Evolutionary conservation across 2,113 vertebrate genomes (phyloP).

Genomic region (Mystacornis crossleyi): DNA sequence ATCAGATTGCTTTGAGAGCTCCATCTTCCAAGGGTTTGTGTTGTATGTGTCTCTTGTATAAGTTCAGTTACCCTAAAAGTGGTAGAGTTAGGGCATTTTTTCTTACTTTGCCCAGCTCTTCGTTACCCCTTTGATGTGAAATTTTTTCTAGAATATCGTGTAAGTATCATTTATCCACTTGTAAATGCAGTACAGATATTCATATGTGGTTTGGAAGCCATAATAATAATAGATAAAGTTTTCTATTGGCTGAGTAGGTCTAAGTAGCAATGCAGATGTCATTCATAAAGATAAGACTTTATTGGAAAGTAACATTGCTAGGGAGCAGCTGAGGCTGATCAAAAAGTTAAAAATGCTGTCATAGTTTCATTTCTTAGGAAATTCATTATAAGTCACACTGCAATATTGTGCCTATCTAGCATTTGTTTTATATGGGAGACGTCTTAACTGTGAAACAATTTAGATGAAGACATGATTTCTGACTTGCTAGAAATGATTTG

Average conservation of each 20-base stretch:
- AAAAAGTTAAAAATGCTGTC: neutral
- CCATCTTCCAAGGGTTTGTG: neutral
- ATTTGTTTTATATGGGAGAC: neutral
- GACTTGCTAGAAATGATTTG: neutral
- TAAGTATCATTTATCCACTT: neutral
- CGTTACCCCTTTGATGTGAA: neutral
- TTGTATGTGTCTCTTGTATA: neutral
- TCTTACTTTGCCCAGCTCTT: neutral
- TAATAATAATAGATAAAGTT: neutral
- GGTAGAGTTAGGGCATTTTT: neutral
- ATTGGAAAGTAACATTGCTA: neutral
- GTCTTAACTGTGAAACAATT: neutral
- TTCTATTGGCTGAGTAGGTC: neutral
- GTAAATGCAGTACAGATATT: neutral
- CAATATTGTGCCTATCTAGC: neutral
- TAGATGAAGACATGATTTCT: neutral
- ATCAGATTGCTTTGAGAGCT: neutral
- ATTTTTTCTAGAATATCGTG: neutral
- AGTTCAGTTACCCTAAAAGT: neutral
- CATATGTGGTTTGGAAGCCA: neutral
- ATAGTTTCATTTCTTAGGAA: neutral
- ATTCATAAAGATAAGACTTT: neutral
- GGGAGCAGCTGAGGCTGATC: neutral
- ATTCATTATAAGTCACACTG: rapidly evolving
- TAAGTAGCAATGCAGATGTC: neutral